Conservation (phyloP, 2,888 invertebrate genomes). For the Germaria angustata region DNA sequence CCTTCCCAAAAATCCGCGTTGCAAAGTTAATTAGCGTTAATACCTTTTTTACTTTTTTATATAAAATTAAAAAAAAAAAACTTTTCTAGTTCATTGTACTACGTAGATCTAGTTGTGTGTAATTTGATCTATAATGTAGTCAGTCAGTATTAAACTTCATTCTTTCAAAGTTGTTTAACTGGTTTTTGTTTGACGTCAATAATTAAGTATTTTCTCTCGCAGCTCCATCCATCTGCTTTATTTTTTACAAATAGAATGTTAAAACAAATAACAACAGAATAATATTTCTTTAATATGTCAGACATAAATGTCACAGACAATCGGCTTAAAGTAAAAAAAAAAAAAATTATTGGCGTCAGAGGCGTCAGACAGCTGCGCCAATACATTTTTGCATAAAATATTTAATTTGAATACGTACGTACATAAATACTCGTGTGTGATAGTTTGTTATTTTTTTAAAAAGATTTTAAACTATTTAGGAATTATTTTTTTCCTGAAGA, state of each 20-base stretch:
- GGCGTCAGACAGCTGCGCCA: not conserved
- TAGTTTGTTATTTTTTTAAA: not conserved
- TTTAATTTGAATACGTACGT: not conserved
- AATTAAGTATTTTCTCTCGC: constrained; percentile 7
- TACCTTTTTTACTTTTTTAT: constrained; percentile 33
- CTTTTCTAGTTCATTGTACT: constrained; percentile 58
- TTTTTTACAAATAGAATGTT: not conserved
- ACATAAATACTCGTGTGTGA: too few species aligned
- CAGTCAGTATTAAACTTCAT: not conserved
- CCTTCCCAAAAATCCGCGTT: constrained; percentile 75
- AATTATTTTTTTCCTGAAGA: too few species aligned
- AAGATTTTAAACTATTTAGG: too few species aligned
- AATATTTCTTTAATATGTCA: not conserved
- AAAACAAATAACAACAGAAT: not conserved
- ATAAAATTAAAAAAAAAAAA: not conserved
- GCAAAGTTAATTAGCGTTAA: constrained; percentile 72
- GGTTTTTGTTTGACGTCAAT: constrained; percentile 53
- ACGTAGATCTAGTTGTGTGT: not conserved
- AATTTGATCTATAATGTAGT: not conserved
- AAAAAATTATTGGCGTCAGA: constrained; percentile 35
- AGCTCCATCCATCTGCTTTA: not conserved
- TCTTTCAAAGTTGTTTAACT: constrained; percentile 9
- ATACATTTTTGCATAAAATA: not conserved
- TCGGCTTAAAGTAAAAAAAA: not conserved
- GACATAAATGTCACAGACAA: not conserved